Evolutionary conservation across 92 coral and sea anemone genomes (phyloP), one percentile per base, ranked within the genome.

Genomic region (Muricea muricata): DNA sequence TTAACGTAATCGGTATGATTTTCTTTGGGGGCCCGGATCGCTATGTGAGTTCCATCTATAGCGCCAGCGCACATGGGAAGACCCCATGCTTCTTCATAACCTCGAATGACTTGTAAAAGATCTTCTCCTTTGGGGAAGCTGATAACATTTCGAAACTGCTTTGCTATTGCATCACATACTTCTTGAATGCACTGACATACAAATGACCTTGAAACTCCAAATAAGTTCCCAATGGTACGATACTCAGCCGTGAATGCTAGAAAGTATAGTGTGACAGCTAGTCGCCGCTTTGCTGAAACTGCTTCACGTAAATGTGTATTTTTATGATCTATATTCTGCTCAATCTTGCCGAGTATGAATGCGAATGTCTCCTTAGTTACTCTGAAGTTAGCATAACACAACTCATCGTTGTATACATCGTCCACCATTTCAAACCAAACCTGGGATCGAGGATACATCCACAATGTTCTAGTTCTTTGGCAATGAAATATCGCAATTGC

Each of bases 291-390:
- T n/a, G n/a, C n/a, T n/a, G n/a, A n/a, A n/a, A n/a, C n/a, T n/a
- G n/a, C n/a, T n/a, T n/a, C n/a, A n/a, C n/a, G n/a, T n/a, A n/a
- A 55, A 72, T 32, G 73, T 46, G 93, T 86, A 80, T 86, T 86
- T 34, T 86, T 67, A 31, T 65, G 81, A 54, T 79, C 29, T 47
- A 90, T 86, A n/a, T 65, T 39, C 13, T 13, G 76, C 35, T 65
- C 58, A 46, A n/a, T n/a, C n/a, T n/a, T n/a, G n/a, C n/a, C n/a
- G n/a, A n/a, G n/a, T n/a, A n/a, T n/a, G n/a, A n/a, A n/a, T n/a
- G n/a, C n/a, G n/a, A n/a, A n/a, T n/a, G n/a, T n/a, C n/a, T n/a
- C n/a, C n/a, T n/a, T n/a, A n/a, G n/a, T n/a, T n/a, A n/a, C n/a
- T n/a, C n/a, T n/a, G n/a, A n/a, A n/a, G n/a, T n/a, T n/a, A n/a